phyloP scores from a whole-genome alignment of 2,888 invertebrate species.

The Lathronympha strigana region DNA sequence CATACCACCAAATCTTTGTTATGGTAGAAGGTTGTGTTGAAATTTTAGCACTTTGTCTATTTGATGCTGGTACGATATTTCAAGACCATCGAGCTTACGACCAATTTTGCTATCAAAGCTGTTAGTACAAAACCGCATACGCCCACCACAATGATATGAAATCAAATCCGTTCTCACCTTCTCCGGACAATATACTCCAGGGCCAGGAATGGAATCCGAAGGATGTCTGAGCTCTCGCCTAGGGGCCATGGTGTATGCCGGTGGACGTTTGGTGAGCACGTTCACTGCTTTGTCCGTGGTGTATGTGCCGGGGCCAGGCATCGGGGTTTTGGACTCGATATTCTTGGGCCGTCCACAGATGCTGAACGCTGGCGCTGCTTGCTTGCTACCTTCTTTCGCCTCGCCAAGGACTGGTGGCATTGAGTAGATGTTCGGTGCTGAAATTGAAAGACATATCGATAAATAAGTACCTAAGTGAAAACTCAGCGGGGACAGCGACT shows the following conservation, averaged over 20 bases:
- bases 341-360: slow-evolving; percentile 92
- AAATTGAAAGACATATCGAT: slow-evolving; percentile 48
- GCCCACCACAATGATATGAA: neutral
- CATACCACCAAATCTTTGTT: too few species aligned
- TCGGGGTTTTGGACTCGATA: slow-evolving; percentile 65
- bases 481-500: too few species aligned
- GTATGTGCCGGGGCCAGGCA: slow-evolving; percentile 93
- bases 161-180: slow-evolving; percentile 67
- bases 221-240: slow-evolving; percentile 70
- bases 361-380: slow-evolving; percentile 94
- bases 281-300: slow-evolving; percentile 84
- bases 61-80: too few species aligned
- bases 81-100: too few species aligned
- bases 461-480: neutral
- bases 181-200: slow-evolving; percentile 87
- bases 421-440: slow-evolving; percentile 95
- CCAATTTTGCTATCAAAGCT: neutral
- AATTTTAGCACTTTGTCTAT: too few species aligned
- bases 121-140: neutral
- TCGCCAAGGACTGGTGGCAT: slow-evolving; percentile 91
- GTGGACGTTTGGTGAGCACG: slow-evolving; percentile 82
- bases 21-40: too few species aligned
- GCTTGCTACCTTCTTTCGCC: slow-evolving; percentile 79
- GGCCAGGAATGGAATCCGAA: slow-evolving; percentile 78
- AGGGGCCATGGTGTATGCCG: slow-evolving; percentile 94